Conservation (phyloP, 2,888 invertebrate genomes). For the Ormyrus pomaceus region DNA sequence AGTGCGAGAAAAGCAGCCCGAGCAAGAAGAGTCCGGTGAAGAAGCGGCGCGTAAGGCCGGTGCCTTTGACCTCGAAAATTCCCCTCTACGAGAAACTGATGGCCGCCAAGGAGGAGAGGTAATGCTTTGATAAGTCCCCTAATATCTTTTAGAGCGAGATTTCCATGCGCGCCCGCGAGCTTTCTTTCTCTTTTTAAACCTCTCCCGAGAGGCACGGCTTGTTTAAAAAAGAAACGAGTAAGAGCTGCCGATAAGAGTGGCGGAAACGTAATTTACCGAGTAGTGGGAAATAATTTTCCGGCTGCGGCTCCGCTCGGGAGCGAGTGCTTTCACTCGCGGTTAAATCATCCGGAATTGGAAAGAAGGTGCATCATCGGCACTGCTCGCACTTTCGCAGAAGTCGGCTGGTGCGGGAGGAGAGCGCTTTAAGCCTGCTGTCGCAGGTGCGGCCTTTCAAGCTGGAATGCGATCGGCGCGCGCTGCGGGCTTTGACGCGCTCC, state of each 20-base stretch:
- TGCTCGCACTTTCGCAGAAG: conserved; percentile 62
- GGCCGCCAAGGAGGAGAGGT: conserved; percentile 85
- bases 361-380: background rate
- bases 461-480: conserved; percentile 72
- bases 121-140: conserved; percentile 25
- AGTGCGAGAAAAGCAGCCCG: conserved; percentile 59
- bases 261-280: no score
- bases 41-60: conserved; percentile 80
- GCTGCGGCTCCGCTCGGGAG: no score
- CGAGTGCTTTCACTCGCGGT: no score
- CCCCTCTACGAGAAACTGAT: conserved; percentile 85
- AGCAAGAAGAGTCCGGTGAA: conserved; percentile 72
- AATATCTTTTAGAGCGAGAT: no score
- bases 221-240: no score
- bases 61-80: conserved; percentile 84
- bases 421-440: conserved; percentile 71
- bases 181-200: no score
- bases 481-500: conserved; percentile 69
- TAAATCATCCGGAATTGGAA: no score
- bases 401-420: conserved; percentile 71
- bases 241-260: no score
- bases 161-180: no score
- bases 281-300: no score
- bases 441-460: conserved; percentile 72
- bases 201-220: no score